Evolutionary conservation across 2,113 vertebrate genomes (phyloP).

Genomic region (Acanthochromis polyacanthus): DNA sequence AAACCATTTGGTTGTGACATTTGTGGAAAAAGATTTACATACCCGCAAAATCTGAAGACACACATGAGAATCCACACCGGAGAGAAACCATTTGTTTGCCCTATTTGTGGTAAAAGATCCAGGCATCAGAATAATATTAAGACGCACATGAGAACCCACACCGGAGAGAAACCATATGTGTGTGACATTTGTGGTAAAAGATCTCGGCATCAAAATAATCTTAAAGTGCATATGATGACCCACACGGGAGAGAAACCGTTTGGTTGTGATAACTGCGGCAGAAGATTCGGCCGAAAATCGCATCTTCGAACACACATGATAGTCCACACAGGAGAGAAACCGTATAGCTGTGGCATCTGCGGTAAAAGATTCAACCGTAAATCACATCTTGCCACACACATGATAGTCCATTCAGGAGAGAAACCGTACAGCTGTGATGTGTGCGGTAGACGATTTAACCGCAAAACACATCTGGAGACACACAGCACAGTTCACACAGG

Average conservation of each 20-base stretch:
- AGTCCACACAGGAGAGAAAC: slow-evolving; percentile 44
- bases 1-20: slow-evolving; percentile 36
- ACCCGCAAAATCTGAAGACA: slow-evolving; percentile 29
- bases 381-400: slow-evolving; percentile 35
- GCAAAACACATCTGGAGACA: slow-evolving; percentile 40
- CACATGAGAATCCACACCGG: slow-evolving; percentile 49
- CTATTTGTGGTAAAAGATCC: background rate
- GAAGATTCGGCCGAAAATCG: slow-evolving; percentile 42
- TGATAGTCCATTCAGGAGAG: slow-evolving; percentile 30
- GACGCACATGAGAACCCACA: background rate
- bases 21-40: slow-evolving; percentile 38
- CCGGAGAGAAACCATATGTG: background rate
- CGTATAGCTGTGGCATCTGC: slow-evolving; percentile 25
- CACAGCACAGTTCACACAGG: slow-evolving; percentile 39
- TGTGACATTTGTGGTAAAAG: slow-evolving; percentile 45
- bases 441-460: slow-evolving; percentile 37
- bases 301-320: slow-evolving; percentile 39
- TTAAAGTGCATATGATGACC: slow-evolving; percentile 48
- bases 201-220: slow-evolving; percentile 45
- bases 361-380: slow-evolving; percentile 45
- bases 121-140: background rate
- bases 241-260: slow-evolving; percentile 28
- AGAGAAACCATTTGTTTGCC: slow-evolving; percentile 41
- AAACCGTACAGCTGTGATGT: slow-evolving; percentile 40
- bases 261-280: slow-evolving; percentile 31